phyloP scores from a whole-genome alignment of 1,140 invertebrate species.

The Caenorhabditis latens region DNA sequence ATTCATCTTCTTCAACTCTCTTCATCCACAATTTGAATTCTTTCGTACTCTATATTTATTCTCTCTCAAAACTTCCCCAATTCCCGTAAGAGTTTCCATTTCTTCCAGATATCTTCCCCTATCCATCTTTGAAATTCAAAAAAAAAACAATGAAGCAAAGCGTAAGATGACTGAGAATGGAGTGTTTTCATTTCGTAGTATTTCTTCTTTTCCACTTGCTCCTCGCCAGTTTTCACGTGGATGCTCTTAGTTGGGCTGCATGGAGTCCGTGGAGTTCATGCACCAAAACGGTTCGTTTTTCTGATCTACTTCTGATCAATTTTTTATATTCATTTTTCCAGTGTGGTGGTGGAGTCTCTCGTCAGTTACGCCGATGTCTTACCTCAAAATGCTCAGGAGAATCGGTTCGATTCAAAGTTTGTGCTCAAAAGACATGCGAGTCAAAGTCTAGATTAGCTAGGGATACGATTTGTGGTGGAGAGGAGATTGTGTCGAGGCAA shows the following conservation, averaged over 20 bases:
- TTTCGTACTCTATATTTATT: neutral
- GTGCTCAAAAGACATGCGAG: conserved; percentile 56
- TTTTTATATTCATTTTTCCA: conserved; percentile 55
- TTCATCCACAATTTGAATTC: neutral
- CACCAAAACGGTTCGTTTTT: conserved; percentile 65
- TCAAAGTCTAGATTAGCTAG: conserved; percentile 57
- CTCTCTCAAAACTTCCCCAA: neutral
- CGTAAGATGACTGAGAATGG: conserved; percentile 43
- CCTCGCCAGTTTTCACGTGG: conserved; percentile 18
- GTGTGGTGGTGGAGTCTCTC: conserved; percentile 71
- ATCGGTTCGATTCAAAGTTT: conserved; percentile 52
- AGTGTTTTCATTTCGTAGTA: neutral
- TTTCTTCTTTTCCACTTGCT: conserved; percentile 8
- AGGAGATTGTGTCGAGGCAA: conserved; percentile 54
- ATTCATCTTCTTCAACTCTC: conserved; percentile 1
- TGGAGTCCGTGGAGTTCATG: conserved; percentile 72
- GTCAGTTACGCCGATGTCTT: conserved; percentile 71
- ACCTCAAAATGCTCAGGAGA: conserved; percentile 69
- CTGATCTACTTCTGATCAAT: neutral
- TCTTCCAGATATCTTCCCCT: neutral
- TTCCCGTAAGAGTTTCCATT: neutral
- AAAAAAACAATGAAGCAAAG: conserved; percentile 47
- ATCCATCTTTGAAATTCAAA: neutral
- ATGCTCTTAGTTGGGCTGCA: conserved; percentile 68
- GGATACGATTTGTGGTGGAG: conserved; percentile 59